A percentile compares a stretch with the other conserved stretches of the same genome.
Evolutionary conservation across 92 coral and sea anemone species (phyloP).

Genomic region (Palythoa caribaeorum): DNA sequence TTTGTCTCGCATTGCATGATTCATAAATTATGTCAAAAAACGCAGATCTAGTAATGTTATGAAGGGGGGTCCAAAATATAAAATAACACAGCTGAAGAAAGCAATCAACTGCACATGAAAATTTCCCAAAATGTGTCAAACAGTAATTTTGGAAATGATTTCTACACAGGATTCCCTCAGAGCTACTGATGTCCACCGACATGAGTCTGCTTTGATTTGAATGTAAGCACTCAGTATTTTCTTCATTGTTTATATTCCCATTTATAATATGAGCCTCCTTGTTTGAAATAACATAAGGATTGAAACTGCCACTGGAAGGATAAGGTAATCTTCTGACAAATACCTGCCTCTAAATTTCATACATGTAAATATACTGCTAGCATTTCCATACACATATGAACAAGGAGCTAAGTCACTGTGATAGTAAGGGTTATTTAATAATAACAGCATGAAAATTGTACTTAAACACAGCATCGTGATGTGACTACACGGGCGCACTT

Average conservation of each 20-base stretch:
- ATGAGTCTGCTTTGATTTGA: conserved; percentile 14
- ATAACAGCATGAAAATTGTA: conserved; percentile 33
- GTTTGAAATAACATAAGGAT: conserved; percentile 45
- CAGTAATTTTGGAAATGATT: conserved; percentile 43
- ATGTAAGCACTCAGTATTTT: conserved; percentile 11
- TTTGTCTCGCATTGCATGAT: conserved; percentile 31
- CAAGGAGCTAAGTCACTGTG: conserved; percentile 45
- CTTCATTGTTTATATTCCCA: conserved; percentile 17
- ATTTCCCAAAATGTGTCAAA: conserved; percentile 42
- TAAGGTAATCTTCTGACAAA: conserved; percentile 53
- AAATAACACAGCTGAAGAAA: conserved; percentile 40
- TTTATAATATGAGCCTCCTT: conserved; percentile 42
- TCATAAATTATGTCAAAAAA: conserved; percentile 40
- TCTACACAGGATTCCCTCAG: conserved; percentile 17
- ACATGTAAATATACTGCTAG: conserved; percentile 37
- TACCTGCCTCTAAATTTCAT: conserved; percentile 43
- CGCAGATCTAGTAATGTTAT: conserved; percentile 20
- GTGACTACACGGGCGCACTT: conserved; percentile 42
- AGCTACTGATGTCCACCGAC: conserved; percentile 15
- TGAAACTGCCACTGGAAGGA: conserved; percentile 43
- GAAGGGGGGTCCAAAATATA: conserved; percentile 16
- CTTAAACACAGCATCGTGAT: conserved; percentile 32
- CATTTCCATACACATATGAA: conserved; percentile 34
- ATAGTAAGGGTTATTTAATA: conserved; percentile 32
- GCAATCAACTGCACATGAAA: conserved; percentile 54